These are phyloP conservation scores for Hemaris fuciformis DNA, from an alignment of 2,888 invertebrate species.

Conservation along the genomic window DNA sequence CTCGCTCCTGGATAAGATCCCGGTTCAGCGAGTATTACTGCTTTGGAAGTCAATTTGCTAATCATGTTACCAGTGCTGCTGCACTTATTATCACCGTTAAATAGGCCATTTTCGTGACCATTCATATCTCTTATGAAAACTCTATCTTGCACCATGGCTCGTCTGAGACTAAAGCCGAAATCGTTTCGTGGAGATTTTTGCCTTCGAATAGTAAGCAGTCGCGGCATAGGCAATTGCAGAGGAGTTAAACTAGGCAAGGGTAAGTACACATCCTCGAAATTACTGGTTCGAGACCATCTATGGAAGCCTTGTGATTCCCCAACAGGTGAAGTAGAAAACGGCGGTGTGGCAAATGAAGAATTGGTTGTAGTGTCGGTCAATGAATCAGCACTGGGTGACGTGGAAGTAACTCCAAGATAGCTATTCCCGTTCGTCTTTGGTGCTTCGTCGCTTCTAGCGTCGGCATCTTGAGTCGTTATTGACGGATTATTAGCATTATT, in stretches of 20 bases:
- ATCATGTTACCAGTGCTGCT: slow-evolving; percentile 54
- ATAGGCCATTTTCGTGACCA: slow-evolving; percentile 56
- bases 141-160: slow-evolving; percentile 91
- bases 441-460: slow-evolving; percentile 45
- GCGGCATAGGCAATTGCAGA: slow-evolving; percentile 86
- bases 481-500: slow-evolving; percentile 66
- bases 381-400: slow-evolving; percentile 92
- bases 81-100: slow-evolving; percentile 66
- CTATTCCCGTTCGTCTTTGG: slow-evolving; percentile 75
- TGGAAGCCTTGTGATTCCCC: slow-evolving; percentile 93
- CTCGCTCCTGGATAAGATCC: slow-evolving; percentile 88
- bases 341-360: slow-evolving; percentile 92
- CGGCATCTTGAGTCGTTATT: slow-evolving; percentile 64
- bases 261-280: slow-evolving; percentile 88
- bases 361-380: slow-evolving; percentile 91
- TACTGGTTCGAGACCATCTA: slow-evolving; percentile 88
- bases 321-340: slow-evolving; percentile 91
- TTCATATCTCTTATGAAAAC: slow-evolving; percentile 66
- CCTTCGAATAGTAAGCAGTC: slow-evolving; percentile 88
- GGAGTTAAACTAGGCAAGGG: slow-evolving; percentile 87
- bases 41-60: slow-evolving; percentile 81
- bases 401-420: slow-evolving; percentile 86
- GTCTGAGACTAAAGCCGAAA: slow-evolving; percentile 95
- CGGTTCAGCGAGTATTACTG: slow-evolving; percentile 95
- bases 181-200: slow-evolving; percentile 93